Evolutionary conservation across 2,888 invertebrate genomes (phyloP).

Genomic region (Mythimna vitellina): DNA sequence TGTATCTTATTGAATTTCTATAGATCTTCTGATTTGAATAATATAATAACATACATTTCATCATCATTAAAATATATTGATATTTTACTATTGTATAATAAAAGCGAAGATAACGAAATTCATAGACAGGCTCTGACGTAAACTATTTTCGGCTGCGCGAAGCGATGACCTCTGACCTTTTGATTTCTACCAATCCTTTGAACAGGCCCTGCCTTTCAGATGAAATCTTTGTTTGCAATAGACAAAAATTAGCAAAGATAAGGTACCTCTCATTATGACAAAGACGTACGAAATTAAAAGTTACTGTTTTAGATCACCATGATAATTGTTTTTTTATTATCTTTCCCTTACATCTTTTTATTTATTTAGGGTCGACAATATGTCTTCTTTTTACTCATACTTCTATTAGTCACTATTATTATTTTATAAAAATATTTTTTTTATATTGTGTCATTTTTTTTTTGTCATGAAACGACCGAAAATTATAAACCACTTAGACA

Average conservation of each 20-base stretch:
- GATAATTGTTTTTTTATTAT: neutral
- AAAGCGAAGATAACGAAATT: conserved; percentile 3
- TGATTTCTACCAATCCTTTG: conserved; percentile 29
- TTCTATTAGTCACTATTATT: neutral
- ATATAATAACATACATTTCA: too few species aligned
- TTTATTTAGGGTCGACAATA: neutral
- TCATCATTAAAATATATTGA: neutral
- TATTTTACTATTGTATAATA: neutral
- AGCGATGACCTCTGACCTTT: conserved; percentile 52
- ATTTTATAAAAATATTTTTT: neutral
- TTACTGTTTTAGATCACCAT: too few species aligned
- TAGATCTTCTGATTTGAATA: neutral
- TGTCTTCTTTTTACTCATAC: neutral
- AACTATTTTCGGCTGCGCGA: conserved; percentile 50
- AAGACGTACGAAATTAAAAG: too few species aligned
- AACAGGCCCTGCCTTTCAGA: neutral
- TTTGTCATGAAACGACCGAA: neutral
- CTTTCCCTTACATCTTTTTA: too few species aligned
- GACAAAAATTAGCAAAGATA: neutral
- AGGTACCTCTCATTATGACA: too few species aligned
- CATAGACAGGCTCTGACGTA: conserved; percentile 37
- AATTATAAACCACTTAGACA: neutral
- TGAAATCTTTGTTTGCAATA: conserved; percentile 1
- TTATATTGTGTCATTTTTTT: neutral
- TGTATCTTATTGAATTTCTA: neutral